Evolutionary conservation across 2,888 invertebrate species (phyloP), one percentile per base, ranked within the genome.

Genomic region (Anthrax anthrax): DNA sequence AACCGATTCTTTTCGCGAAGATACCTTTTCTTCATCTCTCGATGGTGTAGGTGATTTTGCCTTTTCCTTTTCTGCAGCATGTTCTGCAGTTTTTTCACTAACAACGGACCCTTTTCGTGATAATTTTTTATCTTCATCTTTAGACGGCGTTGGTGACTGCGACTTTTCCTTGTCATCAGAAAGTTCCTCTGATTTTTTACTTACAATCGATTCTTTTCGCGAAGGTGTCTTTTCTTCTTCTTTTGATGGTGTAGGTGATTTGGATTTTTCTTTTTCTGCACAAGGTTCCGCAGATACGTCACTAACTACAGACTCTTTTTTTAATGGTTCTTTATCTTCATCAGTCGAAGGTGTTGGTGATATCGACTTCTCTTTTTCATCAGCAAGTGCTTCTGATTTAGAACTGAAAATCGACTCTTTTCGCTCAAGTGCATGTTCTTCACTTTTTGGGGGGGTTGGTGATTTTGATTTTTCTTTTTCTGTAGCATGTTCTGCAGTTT

Each of bases 131-230:
- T 10, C 9, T n/a, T 44, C 29, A 12, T 2, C 18, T 19, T 34
- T 37, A 9, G 38, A 37, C 16, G 42, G 34, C 2, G 42, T 42
- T 18, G 43, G 38, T 17, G 39, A 27, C 16, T 44, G 40, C 5
- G 18, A 5, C 16, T 16, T 10, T 3, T 18, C 34, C 18, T 38
- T 34, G 17, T 18, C 23, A 8, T 27, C 23, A 2, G 23, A 5
- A 27, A 6, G n/a, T n/a, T n/a, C n/a, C n/a, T n/a, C n/a, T n/a
- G 2, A 27, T 27, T 23, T n/a, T 2, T 19, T 18, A 13, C 47
- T 55, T 1, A 50, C 48, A 4, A 50, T 50, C 4, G 63, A 57
- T 3, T 48, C 47, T 1, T 60, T 61, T 18, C 64, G 61, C 0
- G 65, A 61, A n/a, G 18, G 37, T 32, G 37, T 29, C n/a, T 29